Percentiles rank a stretch among this genome's conserved stretches.
phyloP scores from a whole-genome alignment of 2,797 vertebrate species.

The Bradypodion ventrale region DNA sequence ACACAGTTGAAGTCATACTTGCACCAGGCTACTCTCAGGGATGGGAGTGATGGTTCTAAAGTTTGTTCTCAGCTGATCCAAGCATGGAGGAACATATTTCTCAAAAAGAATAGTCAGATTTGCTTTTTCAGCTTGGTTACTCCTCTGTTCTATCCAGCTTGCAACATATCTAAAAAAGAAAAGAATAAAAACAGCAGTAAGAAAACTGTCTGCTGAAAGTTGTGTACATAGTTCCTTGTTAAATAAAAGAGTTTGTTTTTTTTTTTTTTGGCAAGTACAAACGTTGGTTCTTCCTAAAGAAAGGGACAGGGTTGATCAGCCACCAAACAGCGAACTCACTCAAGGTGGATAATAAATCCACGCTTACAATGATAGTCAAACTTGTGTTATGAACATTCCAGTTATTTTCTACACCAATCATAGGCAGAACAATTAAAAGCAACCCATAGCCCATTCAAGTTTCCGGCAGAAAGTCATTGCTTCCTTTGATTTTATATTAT shows the following conservation, averaged over 20 bases:
- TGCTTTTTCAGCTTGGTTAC: conserved; percentile 83
- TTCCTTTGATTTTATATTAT: background rate
- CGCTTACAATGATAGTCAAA: background rate
- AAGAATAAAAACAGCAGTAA: conserved; percentile 38
- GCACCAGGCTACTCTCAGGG: conserved; percentile 84
- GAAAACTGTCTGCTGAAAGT: too few relatives aligned
- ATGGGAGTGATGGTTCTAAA: conserved; percentile 83
- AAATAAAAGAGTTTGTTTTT: too few relatives aligned
- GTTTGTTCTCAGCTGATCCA: conserved; percentile 83
- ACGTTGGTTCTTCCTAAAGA: too few relatives aligned
- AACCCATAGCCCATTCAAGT: background rate
- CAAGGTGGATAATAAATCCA: background rate
- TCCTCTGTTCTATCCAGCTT: conserved; percentile 87
- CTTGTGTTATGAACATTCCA: background rate
- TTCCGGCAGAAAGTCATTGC: background rate
- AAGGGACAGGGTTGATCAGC: too few relatives aligned
- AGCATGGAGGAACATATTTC: conserved; percentile 83
- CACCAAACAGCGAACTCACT: too few relatives aligned
- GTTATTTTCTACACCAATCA: background rate
- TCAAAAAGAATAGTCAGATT: conserved; percentile 89
- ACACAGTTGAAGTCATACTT: conserved; percentile 74
- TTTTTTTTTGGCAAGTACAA: too few relatives aligned
- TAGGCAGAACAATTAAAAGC: background rate
- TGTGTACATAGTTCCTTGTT: too few relatives aligned
- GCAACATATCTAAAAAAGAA: conserved; percentile 77